A percentile compares a stretch with the other conserved stretches of the same genome.
Evolutionary conservation across 92 coral and sea anemone genomes (phyloP).

Genomic region (Pocillopora meandrina): DNA sequence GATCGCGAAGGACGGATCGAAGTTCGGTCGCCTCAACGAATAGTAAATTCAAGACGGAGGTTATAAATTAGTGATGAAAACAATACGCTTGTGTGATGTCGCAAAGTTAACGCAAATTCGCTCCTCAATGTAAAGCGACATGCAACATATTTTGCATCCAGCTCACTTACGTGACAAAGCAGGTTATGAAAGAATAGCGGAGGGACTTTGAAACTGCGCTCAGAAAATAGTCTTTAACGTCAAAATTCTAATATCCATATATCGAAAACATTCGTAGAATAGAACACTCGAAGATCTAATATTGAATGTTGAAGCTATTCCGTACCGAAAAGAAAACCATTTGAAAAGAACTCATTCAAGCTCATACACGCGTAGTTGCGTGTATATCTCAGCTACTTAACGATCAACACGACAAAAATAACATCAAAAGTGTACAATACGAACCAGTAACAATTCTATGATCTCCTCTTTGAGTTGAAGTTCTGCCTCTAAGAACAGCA

Average conservation of each 20-base stretch:
- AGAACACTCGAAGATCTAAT: background rate
- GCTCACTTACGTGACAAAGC: slow-evolving; percentile 27
- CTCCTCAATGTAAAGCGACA: background rate
- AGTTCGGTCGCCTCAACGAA: background rate
- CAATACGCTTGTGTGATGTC: background rate
- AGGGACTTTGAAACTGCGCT: background rate
- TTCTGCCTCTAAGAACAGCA: slow-evolving; percentile 92
- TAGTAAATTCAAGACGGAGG: slow-evolving; percentile 16
- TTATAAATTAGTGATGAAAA: slow-evolving; percentile 39
- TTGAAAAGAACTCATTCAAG: too few species aligned
- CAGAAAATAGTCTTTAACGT: background rate
- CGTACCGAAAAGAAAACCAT: background rate
- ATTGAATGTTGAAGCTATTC: background rate
- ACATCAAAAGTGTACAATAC: slow-evolving; percentile 43
- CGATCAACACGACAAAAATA: slow-evolving; percentile 34
- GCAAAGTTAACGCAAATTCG: slow-evolving; percentile 34
- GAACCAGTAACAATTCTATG: slow-evolving; percentile 87
- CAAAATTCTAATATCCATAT: background rate
- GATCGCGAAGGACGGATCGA: background rate
- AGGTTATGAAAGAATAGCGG: background rate
- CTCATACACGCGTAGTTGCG: background rate
- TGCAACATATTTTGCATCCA: background rate
- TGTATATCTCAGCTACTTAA: slow-evolving; percentile 25
- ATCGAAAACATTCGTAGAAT: background rate
- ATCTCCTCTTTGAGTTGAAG: slow-evolving; percentile 94